Conservation (phyloP, 2,113 vertebrate species). For the Hyperopisus bebe region DNA sequence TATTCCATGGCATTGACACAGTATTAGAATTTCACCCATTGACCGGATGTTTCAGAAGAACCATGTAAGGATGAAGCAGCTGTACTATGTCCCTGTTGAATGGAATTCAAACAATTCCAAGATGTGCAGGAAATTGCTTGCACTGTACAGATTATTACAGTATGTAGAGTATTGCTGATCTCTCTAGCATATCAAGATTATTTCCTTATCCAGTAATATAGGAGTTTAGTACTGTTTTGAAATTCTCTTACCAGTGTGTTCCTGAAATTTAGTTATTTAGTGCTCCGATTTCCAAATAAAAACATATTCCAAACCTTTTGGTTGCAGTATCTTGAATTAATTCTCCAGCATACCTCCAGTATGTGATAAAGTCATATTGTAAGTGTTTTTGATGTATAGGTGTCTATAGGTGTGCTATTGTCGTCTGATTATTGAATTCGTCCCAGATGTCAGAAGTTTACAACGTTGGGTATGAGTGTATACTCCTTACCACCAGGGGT, state of each 20-base stretch:
- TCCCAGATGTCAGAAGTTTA: not conserved
- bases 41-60: not conserved
- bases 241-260: not conserved
- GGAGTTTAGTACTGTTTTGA: not conserved
- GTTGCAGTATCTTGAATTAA: slow-evolving; percentile 2
- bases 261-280: not conserved
- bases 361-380: slow-evolving; percentile 5
- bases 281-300: not conserved
- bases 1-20: not conserved
- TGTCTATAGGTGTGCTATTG: not conserved
- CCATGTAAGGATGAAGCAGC: not conserved
- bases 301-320: not conserved
- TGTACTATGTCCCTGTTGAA: not conserved
- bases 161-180: slow-evolving; percentile 3
- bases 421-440: not conserved
- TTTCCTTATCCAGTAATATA: not conserved
- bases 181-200: not conserved
- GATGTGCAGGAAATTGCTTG: not conserved
- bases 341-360: slow-evolving; percentile 18
- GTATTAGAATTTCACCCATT: not conserved
- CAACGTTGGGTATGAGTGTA: not conserved
- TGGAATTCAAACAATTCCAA: not conserved
- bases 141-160: not conserved
- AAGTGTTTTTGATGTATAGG: not conserved
- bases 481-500: too few relatives aligned